phyloP scores from a whole-genome alignment of 2,888 invertebrate genomes.

The Andrena bicolor region DNA sequence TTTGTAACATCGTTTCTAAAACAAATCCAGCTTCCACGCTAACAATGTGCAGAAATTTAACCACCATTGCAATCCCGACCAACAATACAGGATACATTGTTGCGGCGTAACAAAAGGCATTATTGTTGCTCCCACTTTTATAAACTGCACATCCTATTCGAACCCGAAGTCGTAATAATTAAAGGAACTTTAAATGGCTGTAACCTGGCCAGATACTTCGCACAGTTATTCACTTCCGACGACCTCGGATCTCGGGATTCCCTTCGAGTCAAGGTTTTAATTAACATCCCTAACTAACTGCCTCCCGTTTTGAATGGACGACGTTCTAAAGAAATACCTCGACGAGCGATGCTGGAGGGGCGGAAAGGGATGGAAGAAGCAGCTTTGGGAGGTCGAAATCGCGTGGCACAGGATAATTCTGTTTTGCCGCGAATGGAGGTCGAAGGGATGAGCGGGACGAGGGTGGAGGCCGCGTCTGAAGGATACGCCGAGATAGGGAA shows the following conservation, averaged over 20 bases:
- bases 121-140: not conserved
- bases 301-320: not conserved
- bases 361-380: not conserved
- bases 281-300: slow-evolving; percentile 23
- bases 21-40: too few species aligned
- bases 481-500: slow-evolving; percentile 52
- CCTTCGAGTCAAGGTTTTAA: slow-evolving; percentile 37
- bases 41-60: too few species aligned
- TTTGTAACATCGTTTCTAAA: too few species aligned
- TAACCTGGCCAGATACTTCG: slow-evolving; percentile 6
- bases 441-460: slow-evolving; percentile 63
- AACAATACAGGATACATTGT: not conserved
- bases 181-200: not conserved
- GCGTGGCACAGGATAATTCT: slow-evolving; percentile 57
- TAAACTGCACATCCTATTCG: not conserved
- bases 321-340: slow-evolving; percentile 7
- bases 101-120: not conserved
- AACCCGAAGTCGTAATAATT: not conserved
- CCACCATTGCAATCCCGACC: not conserved
- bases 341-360: slow-evolving; percentile 9
- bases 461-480: slow-evolving; percentile 44
- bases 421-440: slow-evolving; percentile 68
- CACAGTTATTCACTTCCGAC: not conserved
- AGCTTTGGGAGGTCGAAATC: slow-evolving; percentile 29
- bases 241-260: slow-evolving; percentile 12